Evolutionary conservation across 2,797 vertebrate genomes (phyloP), one percentile per base, ranked within the genome.

Genomic region (Glossophaga mutica): DNA sequence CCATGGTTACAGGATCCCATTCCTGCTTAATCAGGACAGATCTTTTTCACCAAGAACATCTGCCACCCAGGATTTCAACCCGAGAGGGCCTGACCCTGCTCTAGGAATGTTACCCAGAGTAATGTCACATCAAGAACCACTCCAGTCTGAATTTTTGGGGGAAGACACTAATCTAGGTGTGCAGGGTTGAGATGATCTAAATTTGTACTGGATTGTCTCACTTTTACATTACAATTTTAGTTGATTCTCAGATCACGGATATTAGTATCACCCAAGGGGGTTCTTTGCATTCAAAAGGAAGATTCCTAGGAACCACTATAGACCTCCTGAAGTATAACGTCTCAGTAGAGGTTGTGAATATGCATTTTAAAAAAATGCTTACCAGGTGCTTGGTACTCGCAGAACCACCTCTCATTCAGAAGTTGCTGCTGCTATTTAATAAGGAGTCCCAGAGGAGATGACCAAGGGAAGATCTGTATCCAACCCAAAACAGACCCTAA

Each of bases 231-330:
- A 90, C 10, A 77, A 55, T 59, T 81, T 94, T 48, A 71, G 48
- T 78, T 95, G 74, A 82, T 85, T 77, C 39, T 92, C 50, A 92
- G 85, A 62, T 50, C 26, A 94, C 67, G 24, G 81, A n/a, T 10
- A 34, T 87, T 88, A 68, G n/a, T 88, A 65, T 59, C 11, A 65
- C 50, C 37, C 62, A 68, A 11, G 18, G 12, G 24, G 5, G 9
- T 85, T 18, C 24, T 91, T 52, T 70, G 16, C 24, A 52, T 84
- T 48, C 71, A 79, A 87, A 68, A 85, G 50, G 29, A 52, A 73
- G 59, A 77, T 57, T 81, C 24, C 55, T 14, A 11, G 22, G 15
- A 50, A 7, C 10, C 18, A 83, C 8, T 7, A 55, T 12, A 93
- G 46, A 87, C 2, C 11, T 79, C 46, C 52, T 68, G 50, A 91